Base-by-base conservation (phyloP, 2,888 invertebrate genomes). In the Andrena chrysosceles region DNA sequence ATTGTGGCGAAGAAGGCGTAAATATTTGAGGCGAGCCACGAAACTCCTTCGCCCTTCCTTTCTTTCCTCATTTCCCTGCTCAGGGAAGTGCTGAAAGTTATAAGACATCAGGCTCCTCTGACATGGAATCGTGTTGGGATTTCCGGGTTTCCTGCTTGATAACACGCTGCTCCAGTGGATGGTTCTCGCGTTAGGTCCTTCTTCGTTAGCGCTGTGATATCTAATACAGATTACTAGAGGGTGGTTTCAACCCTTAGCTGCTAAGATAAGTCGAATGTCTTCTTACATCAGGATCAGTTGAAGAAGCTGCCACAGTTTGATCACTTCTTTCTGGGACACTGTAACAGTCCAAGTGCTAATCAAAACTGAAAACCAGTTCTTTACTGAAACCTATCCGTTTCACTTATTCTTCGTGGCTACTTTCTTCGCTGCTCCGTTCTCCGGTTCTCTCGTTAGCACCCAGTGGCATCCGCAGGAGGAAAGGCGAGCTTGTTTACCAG, bases 1-100 rank as follows among this genome's bases (percentile, higher is more conserved):
- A 88, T 85, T 89, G 82, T 86, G 84, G 83, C 75, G 83, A 70
- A 68, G 42, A 72, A 54, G 77, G 56, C 80, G 82, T 87, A 87
- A 88, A 88, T 89, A 83, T 86, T 84, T 85, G 78, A 89, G 68
- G 59, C 66, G 62, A 49, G 56, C 56, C 62, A 56, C 72, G 68
- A 79, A 81, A 79, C 77, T 68, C 76, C 62, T 67, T 56, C 63
- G 33, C 23, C 68, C 81, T 59, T 31, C 31, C 67, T 83, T 81
- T 64, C 56, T 42, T 73, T 72, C 76, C 49, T 67, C 52, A 62
- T 84, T 84, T 74, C 33, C 66, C 48, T 62, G 81, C 69, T 81
- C 66, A 48, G 6, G 13, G 29, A 66, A 2, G 29, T 66, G 59
- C 26, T 56, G 71, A 69, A 83, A 74, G 31, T 82, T 82, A 72